Base-by-base conservation (phyloP, 2,888 invertebrate genomes). In the Meteorus cinctellus region DNA sequence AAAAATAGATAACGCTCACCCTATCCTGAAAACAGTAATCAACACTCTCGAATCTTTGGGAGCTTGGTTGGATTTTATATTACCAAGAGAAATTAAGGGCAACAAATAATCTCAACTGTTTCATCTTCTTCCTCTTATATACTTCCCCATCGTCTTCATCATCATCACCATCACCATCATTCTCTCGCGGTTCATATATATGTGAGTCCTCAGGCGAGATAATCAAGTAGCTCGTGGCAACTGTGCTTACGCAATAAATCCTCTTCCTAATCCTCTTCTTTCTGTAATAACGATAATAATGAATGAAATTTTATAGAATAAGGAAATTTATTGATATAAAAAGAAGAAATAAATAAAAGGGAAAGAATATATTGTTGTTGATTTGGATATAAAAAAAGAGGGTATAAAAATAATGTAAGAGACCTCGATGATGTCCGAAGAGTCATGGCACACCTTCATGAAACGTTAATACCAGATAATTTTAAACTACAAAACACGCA, bases 171-270 rank as follows among this genome's bases (percentile, higher is more conserved):
- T 65, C 16, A 63, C 45, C 59, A 31, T 66, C 27, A 48, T 62
- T 16, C 8, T 62, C 62, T 29, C 41, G 65, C 34, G 34, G 16
- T 19, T 65, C 16, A 34, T 41, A 41, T 65, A 65, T 34, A 31
- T 34, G 14, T 34, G 68, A 51, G 69, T 69, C 69, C 59, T 69
- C 55, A 69, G 69, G 69, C 69, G 41, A 63, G 72, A 73, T 73
- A 51, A 72, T 72, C 72, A 72, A 48, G 66, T 66, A 55, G 72
- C 66, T 67, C 68, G 34, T 68, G 45, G 68, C 69, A 74, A 74
- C 69, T 68, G 74, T 48, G 62, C 68, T 73, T 73, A 73, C 72
- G 72, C 72, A 73, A 72, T 72, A 72, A 72, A 72, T 72, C 72
- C 63, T 63, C 63, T 48, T 72, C 48, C 72, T 72, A 72, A 72